Percentiles rank a stretch among this genome's conserved stretches.
These are phyloP conservation scores for Endomychus coccineus DNA, from an alignment of 2,888 invertebrate genomes.

Conservation along the genomic window DNA sequence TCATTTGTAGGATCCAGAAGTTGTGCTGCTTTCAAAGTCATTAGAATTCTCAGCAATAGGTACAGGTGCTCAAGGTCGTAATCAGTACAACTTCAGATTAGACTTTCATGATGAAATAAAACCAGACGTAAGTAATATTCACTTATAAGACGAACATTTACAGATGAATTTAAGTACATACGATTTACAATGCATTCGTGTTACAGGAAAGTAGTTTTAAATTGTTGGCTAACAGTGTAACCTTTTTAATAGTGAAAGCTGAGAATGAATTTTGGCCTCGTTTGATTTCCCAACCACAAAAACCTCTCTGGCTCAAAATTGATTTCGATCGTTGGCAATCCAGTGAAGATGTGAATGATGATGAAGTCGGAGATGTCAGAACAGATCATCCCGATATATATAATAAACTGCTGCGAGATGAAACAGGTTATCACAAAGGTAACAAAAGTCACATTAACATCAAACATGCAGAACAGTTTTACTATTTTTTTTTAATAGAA, in stretches of 20 bases:
- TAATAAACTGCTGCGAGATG: constrained; percentile 64
- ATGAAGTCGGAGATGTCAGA: constrained; percentile 60
- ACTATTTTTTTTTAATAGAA: no score
- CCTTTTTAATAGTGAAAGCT: constrained; percentile 64
- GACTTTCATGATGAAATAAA: constrained; percentile 62
- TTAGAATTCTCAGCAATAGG: constrained; percentile 68
- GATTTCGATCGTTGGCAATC: constrained; percentile 89
- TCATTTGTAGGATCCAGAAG: constrained; percentile 53
- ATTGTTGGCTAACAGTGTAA: constrained; percentile 68
- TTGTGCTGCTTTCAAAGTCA: constrained; percentile 58
- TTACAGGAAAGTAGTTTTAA: constrained; percentile 50
- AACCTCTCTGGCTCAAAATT: constrained; percentile 87
- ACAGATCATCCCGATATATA: constrained; percentile 73
- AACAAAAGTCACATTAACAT: no score
- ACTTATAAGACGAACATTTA: constrained; percentile 1
- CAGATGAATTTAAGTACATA: background rate
- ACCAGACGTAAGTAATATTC: constrained; percentile 46
- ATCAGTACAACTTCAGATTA: constrained; percentile 67
- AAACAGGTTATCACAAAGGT: constrained; percentile 74
- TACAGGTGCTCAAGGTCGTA: constrained; percentile 69
- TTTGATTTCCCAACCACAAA: constrained; percentile 69
- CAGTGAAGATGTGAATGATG: constrained; percentile 63
- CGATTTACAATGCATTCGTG: constrained; percentile 8
- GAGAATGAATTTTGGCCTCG: constrained; percentile 76
- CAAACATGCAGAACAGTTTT: no score